Evolutionary conservation across 2,113 vertebrate genomes (phyloP), one percentile per base, ranked within the genome.

Genomic region (Peromyscus californicus): DNA sequence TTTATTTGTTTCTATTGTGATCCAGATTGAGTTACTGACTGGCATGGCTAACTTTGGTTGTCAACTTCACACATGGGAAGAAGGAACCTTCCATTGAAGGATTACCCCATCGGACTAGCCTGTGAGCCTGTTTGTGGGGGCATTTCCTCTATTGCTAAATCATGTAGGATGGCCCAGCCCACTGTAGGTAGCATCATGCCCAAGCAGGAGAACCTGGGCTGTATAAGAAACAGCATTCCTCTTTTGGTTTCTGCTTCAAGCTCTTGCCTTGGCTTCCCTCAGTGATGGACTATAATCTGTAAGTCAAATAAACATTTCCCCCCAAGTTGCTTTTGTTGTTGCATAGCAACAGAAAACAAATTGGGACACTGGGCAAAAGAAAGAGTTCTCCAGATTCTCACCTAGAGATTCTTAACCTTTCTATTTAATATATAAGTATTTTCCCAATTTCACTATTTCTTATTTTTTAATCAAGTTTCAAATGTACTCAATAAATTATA

Each of bases 391-490:
- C 67, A 93, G 76, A 69, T 84, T 90, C 31, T 82, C 57, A 51
- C 48, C 31, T 94, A 48, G 65, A 94, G n/a, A 95, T 93, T 86
- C 57, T 95, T 94, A 82, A 85, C 93, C 85, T 95, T 85, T 93
- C 54, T n/a, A 65, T 70, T 92, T 94, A 94, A 75, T 82, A 89
- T 75, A 87, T 90, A 93, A 76, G 21, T 13, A n/a, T 86, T 93
- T 93, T 93, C 39, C 82, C 91, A 91, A 78, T 72, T 93, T 88
- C 2, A 24, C 36, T 51, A 76, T 48, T 93, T 92, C 26, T 74
- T 90, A 70, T 61, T 85, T 96, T 96, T 88, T 70, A 92, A 90
- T 90, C 29, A 83, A 90, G 42, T 93, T 97, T 93, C 45, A 94
- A 79, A 57, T n/a, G 51, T 24, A 92, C 29, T 94, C 57, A 82